These are phyloP conservation scores for Ctenosaura bakeri DNA, from an alignment of 2,797 vertebrate species.

Conservation along the genomic window DNA sequence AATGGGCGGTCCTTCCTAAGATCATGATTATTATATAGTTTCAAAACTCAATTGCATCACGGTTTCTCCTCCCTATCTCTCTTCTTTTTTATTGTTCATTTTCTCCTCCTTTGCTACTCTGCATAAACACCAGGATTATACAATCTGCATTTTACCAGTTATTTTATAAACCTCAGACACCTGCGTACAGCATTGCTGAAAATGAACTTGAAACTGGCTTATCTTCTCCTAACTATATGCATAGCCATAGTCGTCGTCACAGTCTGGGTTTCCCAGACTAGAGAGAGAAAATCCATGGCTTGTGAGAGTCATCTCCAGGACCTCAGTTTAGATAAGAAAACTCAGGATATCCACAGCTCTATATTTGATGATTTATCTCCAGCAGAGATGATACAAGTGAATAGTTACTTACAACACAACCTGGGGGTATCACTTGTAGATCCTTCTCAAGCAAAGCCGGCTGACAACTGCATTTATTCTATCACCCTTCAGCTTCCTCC, in stretches of 20 bases:
- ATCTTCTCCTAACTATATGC: not conserved
- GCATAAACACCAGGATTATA: not conserved
- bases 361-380: slow-evolving; percentile 86
- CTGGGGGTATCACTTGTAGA: slow-evolving; percentile 79
- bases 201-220: slow-evolving; percentile 23
- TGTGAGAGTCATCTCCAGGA: not conserved
- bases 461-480: slow-evolving; percentile 84
- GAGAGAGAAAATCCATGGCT: not conserved
- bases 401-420: slow-evolving; percentile 80
- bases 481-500: slow-evolving; percentile 86
- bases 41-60: not conserved
- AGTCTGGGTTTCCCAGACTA: not conserved
- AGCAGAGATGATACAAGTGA: slow-evolving; percentile 82
- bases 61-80: not conserved
- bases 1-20: not conserved
- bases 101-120: too few species aligned
- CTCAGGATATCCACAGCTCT: slow-evolving; percentile 10
- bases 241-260: not conserved
- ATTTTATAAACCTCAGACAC: not conserved
- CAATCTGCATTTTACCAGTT: not conserved
- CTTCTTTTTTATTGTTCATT: not conserved
- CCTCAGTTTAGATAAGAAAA: not conserved
- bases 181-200: not conserved
- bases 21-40: not conserved
- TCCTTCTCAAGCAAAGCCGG: slow-evolving; percentile 73